A percentile compares a stretch with the other conserved stretches of the same genome.
phyloP scores from a whole-genome alignment of 2,113 vertebrate genomes.

The Serilophus lunatus region DNA sequence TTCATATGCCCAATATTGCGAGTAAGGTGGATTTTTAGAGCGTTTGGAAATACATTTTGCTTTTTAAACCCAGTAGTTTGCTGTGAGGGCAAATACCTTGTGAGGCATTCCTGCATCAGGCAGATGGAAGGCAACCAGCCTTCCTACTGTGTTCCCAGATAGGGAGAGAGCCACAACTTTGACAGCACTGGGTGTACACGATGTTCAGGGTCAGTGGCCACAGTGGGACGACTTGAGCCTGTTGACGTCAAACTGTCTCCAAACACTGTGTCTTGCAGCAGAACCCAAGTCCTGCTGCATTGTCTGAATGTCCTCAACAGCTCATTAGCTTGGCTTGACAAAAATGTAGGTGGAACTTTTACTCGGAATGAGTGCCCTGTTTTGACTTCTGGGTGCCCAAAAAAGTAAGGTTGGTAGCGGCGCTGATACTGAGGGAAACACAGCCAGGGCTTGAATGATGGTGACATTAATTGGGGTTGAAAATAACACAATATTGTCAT shows the following conservation, averaged over 20 bases:
- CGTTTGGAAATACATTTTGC: background rate
- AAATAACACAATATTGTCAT: background rate
- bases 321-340: background rate
- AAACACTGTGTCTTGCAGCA: background rate
- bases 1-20: background rate
- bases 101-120: background rate
- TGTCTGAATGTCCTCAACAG: background rate
- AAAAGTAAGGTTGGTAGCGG: background rate
- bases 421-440: accelerated
- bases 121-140: background rate
- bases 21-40: background rate
- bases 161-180: background rate
- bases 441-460: background rate
- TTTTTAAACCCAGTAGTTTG: background rate
- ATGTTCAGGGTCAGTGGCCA: background rate
- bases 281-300: background rate
- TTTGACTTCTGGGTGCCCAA: background rate
- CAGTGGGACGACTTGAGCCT: background rate
- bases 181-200: accelerated
- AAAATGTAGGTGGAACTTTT: background rate
- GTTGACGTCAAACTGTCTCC: background rate
- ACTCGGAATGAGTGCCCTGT: accelerated
- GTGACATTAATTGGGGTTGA: background rate
- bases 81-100: background rate
- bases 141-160: background rate